Conservation (phyloP, 1,140 invertebrate species). For the Eufriesea mexicana region DNA sequence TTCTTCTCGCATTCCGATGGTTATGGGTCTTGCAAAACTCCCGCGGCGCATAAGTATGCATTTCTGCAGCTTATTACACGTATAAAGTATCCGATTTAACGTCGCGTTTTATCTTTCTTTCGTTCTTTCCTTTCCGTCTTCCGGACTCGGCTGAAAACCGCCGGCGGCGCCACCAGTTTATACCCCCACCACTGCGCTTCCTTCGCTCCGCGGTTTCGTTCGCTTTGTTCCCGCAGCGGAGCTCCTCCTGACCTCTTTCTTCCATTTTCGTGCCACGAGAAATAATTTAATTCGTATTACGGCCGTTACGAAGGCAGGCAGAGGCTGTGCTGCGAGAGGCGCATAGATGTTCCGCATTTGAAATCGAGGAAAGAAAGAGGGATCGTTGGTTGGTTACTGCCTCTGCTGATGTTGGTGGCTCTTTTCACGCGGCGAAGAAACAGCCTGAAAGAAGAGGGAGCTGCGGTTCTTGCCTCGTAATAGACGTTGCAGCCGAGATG, state of each 20-base stretch:
- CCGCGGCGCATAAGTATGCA: slow-evolving; percentile 33
- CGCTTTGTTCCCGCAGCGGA: not conserved
- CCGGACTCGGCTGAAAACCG: not conserved
- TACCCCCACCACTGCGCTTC: slow-evolving; percentile 14
- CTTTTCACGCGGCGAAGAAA: slow-evolving; percentile 42
- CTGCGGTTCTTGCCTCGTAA: slow-evolving; percentile 6
- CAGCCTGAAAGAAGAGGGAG: not conserved
- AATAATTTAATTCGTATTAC: slow-evolving; percentile 70
- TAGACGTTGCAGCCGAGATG: slow-evolving; percentile 9
- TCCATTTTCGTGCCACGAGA: slow-evolving; percentile 23
- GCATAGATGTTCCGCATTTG: slow-evolving; percentile 40
- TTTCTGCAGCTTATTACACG: slow-evolving; percentile 37
- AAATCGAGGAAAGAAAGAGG: slow-evolving; percentile 47
- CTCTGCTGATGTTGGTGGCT: not conserved
- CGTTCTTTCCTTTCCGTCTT: not conserved
- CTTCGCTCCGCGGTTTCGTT: slow-evolving; percentile 41
- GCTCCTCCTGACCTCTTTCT: slow-evolving; percentile 40
- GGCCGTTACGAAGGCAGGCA: slow-evolving; percentile 32
- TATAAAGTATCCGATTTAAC: slow-evolving; percentile 53
- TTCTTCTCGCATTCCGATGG: slow-evolving; percentile 28
- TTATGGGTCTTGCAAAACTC: slow-evolving; percentile 30
- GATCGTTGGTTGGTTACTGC: slow-evolving; percentile 11
- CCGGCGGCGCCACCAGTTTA: not conserved
- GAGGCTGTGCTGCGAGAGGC: not conserved
- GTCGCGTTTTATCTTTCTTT: slow-evolving; percentile 39